Evolutionary conservation across 2,113 vertebrate species (phyloP).

Genomic region (Gymnarchus niloticus): DNA sequence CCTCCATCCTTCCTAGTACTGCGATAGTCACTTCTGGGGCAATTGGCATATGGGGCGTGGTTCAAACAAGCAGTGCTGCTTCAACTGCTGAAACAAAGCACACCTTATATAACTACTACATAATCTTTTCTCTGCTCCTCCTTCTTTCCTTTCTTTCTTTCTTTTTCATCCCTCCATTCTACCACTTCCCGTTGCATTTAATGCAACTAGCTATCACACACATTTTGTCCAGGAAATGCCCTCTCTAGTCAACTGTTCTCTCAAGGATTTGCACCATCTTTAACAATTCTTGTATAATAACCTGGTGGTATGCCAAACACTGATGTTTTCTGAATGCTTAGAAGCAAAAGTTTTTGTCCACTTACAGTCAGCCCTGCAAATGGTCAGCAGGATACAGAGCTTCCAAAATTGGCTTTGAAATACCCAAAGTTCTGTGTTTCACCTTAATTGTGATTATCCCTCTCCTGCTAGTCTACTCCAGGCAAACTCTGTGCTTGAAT

Average conservation of each 20-base stretch:
- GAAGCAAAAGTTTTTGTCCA: neutral
- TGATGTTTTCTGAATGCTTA: neutral
- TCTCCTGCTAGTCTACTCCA: neutral
- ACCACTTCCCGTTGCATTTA: too few species aligned
- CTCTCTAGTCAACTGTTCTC: too few species aligned
- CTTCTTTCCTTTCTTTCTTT: too few species aligned
- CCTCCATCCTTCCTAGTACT: too few species aligned
- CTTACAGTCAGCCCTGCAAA: neutral
- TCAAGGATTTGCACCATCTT: neutral
- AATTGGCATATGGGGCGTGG: too few species aligned
- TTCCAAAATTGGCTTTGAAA: neutral
- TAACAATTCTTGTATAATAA: neutral
- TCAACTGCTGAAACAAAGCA: too few species aligned
- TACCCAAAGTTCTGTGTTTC: neutral
- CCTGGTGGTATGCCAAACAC: neutral
- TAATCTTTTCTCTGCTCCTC: too few species aligned
- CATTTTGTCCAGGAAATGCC: too few species aligned
- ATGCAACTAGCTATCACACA: too few species aligned
- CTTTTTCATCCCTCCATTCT: neutral
- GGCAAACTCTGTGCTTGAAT: neutral
- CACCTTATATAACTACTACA: too few species aligned
- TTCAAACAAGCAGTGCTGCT: too few species aligned
- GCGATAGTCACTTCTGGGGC: too few species aligned
- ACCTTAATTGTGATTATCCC: neutral
- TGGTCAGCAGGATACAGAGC: neutral